These are phyloP conservation scores for Ylistrum balloti DNA, from an alignment of 1,140 invertebrate genomes.

Conservation along the genomic window DNA sequence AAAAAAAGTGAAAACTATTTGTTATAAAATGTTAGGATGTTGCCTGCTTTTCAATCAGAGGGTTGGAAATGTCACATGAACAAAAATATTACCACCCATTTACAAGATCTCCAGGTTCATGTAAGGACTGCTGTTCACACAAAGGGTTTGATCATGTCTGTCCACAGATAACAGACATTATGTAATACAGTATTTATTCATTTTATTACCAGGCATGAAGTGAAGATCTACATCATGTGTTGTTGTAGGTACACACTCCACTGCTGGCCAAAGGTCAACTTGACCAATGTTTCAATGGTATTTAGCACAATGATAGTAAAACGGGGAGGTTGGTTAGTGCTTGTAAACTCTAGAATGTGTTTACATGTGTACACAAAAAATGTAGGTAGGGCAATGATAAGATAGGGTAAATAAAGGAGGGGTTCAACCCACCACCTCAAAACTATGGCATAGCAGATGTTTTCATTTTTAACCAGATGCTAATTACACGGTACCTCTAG, in stretches of 20 bases:
- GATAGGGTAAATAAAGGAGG: no score
- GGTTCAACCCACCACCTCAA: no score
- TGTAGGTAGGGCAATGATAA: neutral
- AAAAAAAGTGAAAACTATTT: no score
- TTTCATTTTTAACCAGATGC: no score
- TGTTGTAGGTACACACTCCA: neutral
- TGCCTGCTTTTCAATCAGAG: no score
- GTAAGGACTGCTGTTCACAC: neutral
- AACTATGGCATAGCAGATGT: no score
- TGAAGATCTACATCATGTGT: neutral
- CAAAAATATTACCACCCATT: no score
- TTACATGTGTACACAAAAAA: neutral
- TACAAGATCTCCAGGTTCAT: no score
- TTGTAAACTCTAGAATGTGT: neutral
- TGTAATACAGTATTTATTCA: conserved; percentile 29
- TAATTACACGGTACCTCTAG: no score
- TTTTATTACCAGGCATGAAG: neutral
- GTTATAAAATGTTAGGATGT: no score
- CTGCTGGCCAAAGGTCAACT: neutral
- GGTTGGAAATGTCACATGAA: no score
- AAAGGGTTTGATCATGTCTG: neutral
- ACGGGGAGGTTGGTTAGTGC: neutral
- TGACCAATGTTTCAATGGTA: neutral
- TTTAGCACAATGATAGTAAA: neutral
- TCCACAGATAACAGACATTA: conserved; percentile 34